These are phyloP conservation scores for Pseudoips prasinana DNA, from an alignment of 2,888 invertebrate species.

Conservation along the genomic window DNA sequence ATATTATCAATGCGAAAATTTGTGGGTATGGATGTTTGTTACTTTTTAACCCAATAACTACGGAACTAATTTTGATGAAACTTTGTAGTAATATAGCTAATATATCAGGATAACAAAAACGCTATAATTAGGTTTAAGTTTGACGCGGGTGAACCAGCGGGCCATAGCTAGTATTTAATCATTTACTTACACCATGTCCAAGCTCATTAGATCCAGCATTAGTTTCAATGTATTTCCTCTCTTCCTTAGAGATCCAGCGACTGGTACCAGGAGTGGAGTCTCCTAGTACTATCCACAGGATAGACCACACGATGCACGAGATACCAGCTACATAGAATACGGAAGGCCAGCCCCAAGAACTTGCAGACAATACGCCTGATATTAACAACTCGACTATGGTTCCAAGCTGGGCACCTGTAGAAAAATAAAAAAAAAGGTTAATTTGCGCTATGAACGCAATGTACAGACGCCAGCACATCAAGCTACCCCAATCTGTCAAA, in stretches of 20 bases:
- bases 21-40: too few relatives aligned
- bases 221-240: conserved; percentile 86
- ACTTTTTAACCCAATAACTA: too few relatives aligned
- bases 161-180: too few relatives aligned
- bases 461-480: too few relatives aligned
- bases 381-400: conserved; percentile 88
- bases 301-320: conserved; percentile 83
- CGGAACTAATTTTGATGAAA: too few relatives aligned
- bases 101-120: too few relatives aligned
- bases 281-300: conserved; percentile 84
- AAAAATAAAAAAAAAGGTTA: background rate
- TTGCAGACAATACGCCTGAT: conserved; percentile 87
- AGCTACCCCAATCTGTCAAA: too few relatives aligned
- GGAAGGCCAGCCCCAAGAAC: conserved; percentile 88
- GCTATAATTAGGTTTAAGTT: too few relatives aligned
- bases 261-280: conserved; percentile 84
- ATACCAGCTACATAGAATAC: conserved; percentile 89
- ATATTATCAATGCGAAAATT: too few relatives aligned
- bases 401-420: conserved; percentile 88
- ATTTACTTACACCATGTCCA: conserved; percentile 41
- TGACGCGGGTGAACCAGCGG: too few relatives aligned
- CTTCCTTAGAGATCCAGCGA: conserved; percentile 84
- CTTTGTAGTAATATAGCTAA: too few relatives aligned
- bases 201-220: conserved; percentile 62
- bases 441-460: too few relatives aligned